Evolutionary conservation across 2,113 vertebrate genomes (phyloP).

Genomic region (Pelecanus crispus): DNA sequence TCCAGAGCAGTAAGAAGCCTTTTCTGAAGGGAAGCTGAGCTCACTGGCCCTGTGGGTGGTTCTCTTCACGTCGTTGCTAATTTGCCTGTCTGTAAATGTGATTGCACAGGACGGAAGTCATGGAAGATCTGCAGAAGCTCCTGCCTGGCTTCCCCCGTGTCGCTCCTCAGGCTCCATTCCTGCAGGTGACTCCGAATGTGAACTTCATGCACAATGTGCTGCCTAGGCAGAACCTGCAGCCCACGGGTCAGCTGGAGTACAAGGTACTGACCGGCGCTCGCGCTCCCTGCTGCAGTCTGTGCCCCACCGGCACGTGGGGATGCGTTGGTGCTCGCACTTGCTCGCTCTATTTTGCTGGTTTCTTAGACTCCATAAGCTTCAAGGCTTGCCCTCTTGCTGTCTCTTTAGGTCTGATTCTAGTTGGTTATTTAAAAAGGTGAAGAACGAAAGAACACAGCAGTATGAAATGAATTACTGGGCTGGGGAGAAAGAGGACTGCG

Average conservation of each 20-base stretch:
- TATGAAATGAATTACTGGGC: neutral
- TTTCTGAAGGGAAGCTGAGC: neutral
- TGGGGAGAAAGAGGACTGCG: neutral
- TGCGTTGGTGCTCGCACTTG: neutral
- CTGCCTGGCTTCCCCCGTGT: conserved; percentile 87
- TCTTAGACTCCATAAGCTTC: neutral
- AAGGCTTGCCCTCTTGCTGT: neutral
- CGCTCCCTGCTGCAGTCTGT: neutral
- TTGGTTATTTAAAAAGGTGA: neutral
- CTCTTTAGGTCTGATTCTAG: neutral
- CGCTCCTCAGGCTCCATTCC: conserved; percentile 86
- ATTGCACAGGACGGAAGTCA: conserved; percentile 84
- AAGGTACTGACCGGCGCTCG: conserved; percentile 74
- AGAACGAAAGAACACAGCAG: neutral
- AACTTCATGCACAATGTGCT: conserved; percentile 87
- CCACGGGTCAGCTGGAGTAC: conserved; percentile 93
- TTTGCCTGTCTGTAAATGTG: neutral
- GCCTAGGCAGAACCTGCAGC: conserved; percentile 90
- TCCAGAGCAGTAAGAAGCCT: neutral
- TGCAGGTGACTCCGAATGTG: conserved; percentile 81
- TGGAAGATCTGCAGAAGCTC: conserved; percentile 93
- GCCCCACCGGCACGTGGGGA: neutral
- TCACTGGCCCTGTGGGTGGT: fast-evolving
- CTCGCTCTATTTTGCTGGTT: neutral
- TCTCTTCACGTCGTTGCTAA: neutral